Conservation (phyloP, 92 coral and sea anemone species). For the Porites lobata region DNA sequence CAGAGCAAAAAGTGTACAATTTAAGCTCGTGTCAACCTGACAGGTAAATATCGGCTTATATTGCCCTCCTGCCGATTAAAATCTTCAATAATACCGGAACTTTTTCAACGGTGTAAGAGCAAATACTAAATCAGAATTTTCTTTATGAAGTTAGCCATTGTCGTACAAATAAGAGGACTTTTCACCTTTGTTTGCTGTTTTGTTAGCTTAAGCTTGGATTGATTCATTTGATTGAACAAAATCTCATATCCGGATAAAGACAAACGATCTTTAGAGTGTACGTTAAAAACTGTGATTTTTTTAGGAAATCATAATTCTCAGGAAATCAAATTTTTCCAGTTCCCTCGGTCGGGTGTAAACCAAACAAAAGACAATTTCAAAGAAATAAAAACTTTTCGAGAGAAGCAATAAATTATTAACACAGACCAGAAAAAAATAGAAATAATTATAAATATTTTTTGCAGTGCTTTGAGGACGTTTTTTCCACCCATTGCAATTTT, state of each 20-base stretch:
- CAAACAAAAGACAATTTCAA: constrained; percentile 36
- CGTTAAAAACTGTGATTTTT: constrained; percentile 52
- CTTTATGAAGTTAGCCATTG: constrained; percentile 43
- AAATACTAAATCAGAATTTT: constrained; percentile 41
- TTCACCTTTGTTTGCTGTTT: constrained; percentile 32
- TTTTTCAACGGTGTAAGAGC: constrained; percentile 16
- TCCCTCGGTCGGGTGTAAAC: constrained; percentile 51
- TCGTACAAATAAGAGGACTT: constrained; percentile 41
- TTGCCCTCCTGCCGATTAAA: constrained; percentile 38
- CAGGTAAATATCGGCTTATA: constrained; percentile 36
- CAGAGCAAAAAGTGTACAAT: not conserved
- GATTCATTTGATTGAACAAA: constrained; percentile 15
- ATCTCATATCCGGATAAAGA: constrained; percentile 39
- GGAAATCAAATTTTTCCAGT: constrained; percentile 49
- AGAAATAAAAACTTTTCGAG: constrained; percentile 34
- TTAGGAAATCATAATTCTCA: constrained; percentile 33
- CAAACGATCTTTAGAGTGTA: constrained; percentile 38
- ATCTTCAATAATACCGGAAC: constrained; percentile 46
- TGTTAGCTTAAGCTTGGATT: constrained; percentile 36
- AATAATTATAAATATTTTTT: not conserved
- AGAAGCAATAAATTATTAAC: constrained; percentile 36
- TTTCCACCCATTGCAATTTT: not conserved
- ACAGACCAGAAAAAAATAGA: not conserved
- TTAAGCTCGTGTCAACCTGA: constrained; percentile 14
- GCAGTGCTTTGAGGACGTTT: constrained; percentile 3